phyloP scores from a whole-genome alignment of 2,797 vertebrate species.

The Gadopsis marmoratus region DNA sequence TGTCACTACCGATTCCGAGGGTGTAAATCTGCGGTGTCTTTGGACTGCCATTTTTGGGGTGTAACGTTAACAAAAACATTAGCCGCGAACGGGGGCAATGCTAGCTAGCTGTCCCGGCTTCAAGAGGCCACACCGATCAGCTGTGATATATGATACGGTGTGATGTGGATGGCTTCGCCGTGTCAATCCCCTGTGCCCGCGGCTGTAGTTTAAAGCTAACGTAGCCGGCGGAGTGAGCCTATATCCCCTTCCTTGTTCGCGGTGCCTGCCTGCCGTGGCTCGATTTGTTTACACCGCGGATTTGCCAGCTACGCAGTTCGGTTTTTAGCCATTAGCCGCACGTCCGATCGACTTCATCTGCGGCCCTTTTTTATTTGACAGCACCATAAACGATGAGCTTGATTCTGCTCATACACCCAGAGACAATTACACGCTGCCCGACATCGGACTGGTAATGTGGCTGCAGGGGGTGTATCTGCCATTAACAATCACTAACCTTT shows the following conservation, averaged over 20 bases:
- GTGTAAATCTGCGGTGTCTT: constrained; percentile 79
- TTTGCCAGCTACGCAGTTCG: constrained; percentile 83
- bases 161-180: constrained; percentile 41
- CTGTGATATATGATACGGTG: constrained; percentile 59
- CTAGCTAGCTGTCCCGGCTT: constrained; percentile 53
- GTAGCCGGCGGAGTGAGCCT: constrained; percentile 20
- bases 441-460: constrained; percentile 42
- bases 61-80: constrained; percentile 84
- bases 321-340: constrained; percentile 78
- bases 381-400: constrained; percentile 39
- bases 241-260: constrained; percentile 62
- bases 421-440: constrained; percentile 6
- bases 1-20: constrained; percentile 77
- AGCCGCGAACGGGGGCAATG: constrained; percentile 59
- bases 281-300: constrained; percentile 85
- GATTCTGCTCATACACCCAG: constrained; percentile 1
- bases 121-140: constrained; percentile 64
- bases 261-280: constrained; percentile 60
- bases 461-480: constrained; percentile 73
- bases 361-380: constrained; percentile 65
- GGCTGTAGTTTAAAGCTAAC: constrained; percentile 30
- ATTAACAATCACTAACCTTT: constrained; percentile 81
- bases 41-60: constrained; percentile 85
- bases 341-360: constrained; percentile 57
- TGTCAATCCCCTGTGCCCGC: constrained; percentile 51